Evolutionary conservation across 2,888 invertebrate species (phyloP).

Genomic region (Drosophila borealis): DNA sequence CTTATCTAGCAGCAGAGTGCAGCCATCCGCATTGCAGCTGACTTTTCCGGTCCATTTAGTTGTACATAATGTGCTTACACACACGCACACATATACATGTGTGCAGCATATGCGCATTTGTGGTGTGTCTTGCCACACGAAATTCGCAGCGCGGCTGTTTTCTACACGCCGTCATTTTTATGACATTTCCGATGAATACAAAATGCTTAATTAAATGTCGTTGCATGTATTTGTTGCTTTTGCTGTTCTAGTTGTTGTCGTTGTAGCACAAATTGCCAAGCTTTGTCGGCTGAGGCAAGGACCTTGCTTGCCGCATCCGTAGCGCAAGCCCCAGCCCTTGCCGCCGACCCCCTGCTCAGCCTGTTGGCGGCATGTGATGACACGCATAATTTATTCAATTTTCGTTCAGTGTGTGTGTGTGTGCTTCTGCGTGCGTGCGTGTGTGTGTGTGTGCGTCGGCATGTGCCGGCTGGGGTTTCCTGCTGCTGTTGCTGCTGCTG

Average conservation of each 20-base stretch:
- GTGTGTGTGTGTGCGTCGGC: slow-evolving; percentile 25
- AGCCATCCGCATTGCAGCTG: slow-evolving; percentile 46
- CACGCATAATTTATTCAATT: slow-evolving; percentile 82
- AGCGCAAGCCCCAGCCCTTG: background rate
- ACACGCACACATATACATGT: slow-evolving; percentile 4
- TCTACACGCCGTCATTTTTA: slow-evolving; percentile 68
- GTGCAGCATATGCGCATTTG: slow-evolving; percentile 52
- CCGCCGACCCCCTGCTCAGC: background rate
- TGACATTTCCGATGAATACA: slow-evolving; percentile 83
- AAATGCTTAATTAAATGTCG: slow-evolving; percentile 83
- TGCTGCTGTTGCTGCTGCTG: slow-evolving; percentile 35
- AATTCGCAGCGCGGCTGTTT: slow-evolving; percentile 47
- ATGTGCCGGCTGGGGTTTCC: slow-evolving; percentile 45
- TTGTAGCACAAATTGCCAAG: slow-evolving; percentile 66
- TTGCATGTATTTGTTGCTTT: slow-evolving; percentile 48
- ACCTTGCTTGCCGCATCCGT: slow-evolving; percentile 22
- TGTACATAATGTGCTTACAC: slow-evolving; percentile 19
- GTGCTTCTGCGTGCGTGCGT: slow-evolving; percentile 4
- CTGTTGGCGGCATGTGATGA: slow-evolving; percentile 74
- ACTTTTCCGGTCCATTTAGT: slow-evolving; percentile 37
- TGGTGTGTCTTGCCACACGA: slow-evolving; percentile 13
- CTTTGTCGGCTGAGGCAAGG: slow-evolving; percentile 28
- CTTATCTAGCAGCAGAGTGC: slow-evolving; percentile 25
- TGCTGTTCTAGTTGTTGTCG: slow-evolving; percentile 36
- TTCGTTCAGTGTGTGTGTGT: slow-evolving; percentile 43